Evolutionary conservation across 2,113 vertebrate genomes (phyloP), one percentile per base, ranked within the genome.

Genomic region (Oryzias celebensis): DNA sequence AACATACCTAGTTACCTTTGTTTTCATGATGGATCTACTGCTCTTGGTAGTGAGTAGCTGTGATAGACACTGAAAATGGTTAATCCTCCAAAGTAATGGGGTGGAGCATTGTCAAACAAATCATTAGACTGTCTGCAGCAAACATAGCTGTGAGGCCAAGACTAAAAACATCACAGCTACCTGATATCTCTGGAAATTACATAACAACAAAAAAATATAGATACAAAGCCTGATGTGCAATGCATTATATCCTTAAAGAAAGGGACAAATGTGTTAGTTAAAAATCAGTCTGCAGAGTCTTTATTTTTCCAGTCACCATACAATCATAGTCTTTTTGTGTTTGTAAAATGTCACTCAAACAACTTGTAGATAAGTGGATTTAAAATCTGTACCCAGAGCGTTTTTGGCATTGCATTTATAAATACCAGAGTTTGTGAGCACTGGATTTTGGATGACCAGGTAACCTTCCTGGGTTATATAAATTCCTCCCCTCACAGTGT

Each of bases 381-480:
- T 93, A 52, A 93, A 93, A 78, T 93, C 92, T 43, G 87, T 92
- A 52, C 92, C 92, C 1, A 93, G 82, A 14, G 89, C 85, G 7
- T 90, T 93, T 78, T 88, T 93, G 15, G 91, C 91, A 4, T 93
- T 93, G 69, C 92, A 93, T 82, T 93, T 92, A 68, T 93, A 93
- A 81, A 93, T 92, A 57, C 92, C 92, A 71, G 91, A 92, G 88
- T 93, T 87, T 83, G 82, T 88, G 14, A 92, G 88, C 46, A 87
- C 78, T 3, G 91, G 87, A 41, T 88, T 90, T 68, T 90, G 89
- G 46, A 93, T 90, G 51, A 92, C 74, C 69, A 93, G 81, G 72
- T 82, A 87, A 14, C 92, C 92, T 2, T 91, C 89, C 49, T 88
- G 85, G 3, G 88, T 90, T 90, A 93, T 87, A 65, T 90, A 80